phyloP scores from a whole-genome alignment of 2,113 vertebrate species.

The Tupaia tana region DNA sequence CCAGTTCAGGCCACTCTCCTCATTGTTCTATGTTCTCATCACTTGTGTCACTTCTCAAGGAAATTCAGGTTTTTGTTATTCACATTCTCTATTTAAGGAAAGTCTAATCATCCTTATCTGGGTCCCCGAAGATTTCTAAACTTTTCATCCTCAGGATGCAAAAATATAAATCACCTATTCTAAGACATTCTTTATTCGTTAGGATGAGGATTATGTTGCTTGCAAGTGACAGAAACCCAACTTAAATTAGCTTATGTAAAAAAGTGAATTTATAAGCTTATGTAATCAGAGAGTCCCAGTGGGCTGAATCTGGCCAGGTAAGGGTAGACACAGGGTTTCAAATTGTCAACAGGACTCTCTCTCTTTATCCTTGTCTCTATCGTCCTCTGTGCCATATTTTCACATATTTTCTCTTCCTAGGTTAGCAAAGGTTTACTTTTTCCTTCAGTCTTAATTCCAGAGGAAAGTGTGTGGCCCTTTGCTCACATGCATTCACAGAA shows the following conservation, averaged over 20 bases:
- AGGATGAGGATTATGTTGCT: conserved; percentile 52
- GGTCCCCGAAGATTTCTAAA: conserved; percentile 54
- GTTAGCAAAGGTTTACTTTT: neutral
- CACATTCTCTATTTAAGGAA: conserved; percentile 62
- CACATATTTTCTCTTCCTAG: neutral
- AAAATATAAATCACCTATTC: conserved; percentile 64
- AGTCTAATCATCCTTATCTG: conserved; percentile 50
- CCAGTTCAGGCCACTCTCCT: neutral
- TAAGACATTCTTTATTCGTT: conserved; percentile 48
- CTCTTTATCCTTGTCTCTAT: neutral
- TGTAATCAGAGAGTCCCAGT: conserved; percentile 12
- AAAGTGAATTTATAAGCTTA: conserved; percentile 53
- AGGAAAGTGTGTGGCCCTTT: neutral
- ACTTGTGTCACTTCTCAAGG: neutral
- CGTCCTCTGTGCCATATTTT: neutral
- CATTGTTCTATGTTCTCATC: neutral
- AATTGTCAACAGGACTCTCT: neutral
- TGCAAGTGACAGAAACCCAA: conserved; percentile 61
- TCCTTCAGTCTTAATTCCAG: neutral
- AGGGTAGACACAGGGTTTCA: neutral
- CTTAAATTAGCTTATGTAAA: conserved; percentile 55
- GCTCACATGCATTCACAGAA: neutral
- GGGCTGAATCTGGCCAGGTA: conserved; percentile 42
- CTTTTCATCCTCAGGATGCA: conserved; percentile 23
- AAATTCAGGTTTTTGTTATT: neutral